Conservation (phyloP, 2,797 vertebrate genomes). For the Chrosomus eos region DNA sequence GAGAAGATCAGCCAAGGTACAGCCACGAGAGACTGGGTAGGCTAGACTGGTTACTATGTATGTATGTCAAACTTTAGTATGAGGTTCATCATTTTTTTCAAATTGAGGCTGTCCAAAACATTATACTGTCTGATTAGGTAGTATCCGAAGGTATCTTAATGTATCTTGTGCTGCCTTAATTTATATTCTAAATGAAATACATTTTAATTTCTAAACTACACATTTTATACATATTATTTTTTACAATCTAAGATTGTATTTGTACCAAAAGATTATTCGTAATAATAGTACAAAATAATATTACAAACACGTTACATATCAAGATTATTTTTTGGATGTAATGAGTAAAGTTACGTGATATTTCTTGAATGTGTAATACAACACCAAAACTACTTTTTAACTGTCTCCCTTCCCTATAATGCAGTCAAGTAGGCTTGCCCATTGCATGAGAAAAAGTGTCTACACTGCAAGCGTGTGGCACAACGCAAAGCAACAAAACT, state of each 20-base stretch:
- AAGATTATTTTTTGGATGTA: background rate
- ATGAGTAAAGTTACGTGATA: background rate
- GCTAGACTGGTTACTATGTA: background rate
- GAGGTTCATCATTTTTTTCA: background rate
- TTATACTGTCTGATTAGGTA: background rate
- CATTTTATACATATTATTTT: background rate
- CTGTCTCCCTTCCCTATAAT: background rate
- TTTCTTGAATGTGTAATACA: background rate
- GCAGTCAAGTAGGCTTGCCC: background rate
- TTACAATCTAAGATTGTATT: background rate
- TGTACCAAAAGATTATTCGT: accelerated
- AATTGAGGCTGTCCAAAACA: background rate
- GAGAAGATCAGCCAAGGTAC: background rate
- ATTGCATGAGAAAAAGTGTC: background rate
- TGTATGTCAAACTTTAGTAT: background rate
- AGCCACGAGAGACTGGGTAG: background rate
- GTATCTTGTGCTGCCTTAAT: background rate
- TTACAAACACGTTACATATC: background rate
- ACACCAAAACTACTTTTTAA: background rate
- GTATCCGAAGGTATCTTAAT: background rate
- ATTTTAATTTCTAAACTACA: background rate
- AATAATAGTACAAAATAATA: too few species aligned
- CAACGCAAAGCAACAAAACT: background rate
- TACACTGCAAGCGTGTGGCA: background rate
- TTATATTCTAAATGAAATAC: background rate